A percentile compares a stretch with the other conserved stretches of the same genome.
phyloP scores from a whole-genome alignment of 1,140 invertebrate species.

The Megalonaias nervosa region DNA sequence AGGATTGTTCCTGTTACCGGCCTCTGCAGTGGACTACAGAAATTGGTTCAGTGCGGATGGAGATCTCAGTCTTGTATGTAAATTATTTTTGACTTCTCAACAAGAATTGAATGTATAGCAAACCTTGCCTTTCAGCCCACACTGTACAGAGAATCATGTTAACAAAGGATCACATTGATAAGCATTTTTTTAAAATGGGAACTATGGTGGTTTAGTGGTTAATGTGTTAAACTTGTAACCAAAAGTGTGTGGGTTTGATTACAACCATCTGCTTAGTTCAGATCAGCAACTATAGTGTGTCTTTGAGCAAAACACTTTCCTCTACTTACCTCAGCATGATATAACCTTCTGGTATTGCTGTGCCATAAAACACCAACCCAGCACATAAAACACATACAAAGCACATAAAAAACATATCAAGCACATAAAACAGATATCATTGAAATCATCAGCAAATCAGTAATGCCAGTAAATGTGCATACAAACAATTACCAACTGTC shows the following conservation, averaged over 20 bases:
- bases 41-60: conserved; percentile 47
- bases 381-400: not conserved
- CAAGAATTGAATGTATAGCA: not conserved
- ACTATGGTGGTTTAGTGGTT: too few relatives aligned
- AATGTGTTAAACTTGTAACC: too few relatives aligned
- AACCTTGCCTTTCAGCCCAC: not conserved
- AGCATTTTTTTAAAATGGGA: not conserved
- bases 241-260: too few relatives aligned
- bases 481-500: too few relatives aligned
- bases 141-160: not conserved
- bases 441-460: not conserved
- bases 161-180: not conserved
- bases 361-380: not conserved
- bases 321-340: too few relatives aligned
- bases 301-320: too few relatives aligned
- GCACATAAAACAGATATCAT: not conserved
- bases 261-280: too few relatives aligned
- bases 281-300: too few relatives aligned
- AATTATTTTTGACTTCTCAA: not conserved
- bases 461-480: not conserved
- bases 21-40: conserved; percentile 52
- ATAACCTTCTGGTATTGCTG: too few relatives aligned
- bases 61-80: conserved; percentile 48
- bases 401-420: not conserved
- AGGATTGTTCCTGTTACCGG: conserved; percentile 58